These are phyloP conservation scores for Halcyon leucocephala DNA, from an alignment of 2,797 vertebrate species.

Conservation along the genomic window DNA sequence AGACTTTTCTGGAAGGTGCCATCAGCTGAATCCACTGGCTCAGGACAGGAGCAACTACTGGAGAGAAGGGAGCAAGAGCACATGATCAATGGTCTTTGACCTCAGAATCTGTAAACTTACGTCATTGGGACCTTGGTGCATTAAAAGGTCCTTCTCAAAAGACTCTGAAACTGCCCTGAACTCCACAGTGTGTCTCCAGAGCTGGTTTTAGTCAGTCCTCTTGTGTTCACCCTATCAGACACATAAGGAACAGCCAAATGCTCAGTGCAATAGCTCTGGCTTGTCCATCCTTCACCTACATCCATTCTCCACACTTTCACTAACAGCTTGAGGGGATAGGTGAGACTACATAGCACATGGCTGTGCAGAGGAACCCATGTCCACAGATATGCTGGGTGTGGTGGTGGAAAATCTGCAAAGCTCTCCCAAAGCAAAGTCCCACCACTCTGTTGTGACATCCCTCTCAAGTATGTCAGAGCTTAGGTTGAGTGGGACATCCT, in stretches of 20 bases:
- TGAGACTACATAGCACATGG: not conserved
- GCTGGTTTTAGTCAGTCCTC: not conserved
- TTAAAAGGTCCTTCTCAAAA: not conserved
- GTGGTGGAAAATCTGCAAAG: not conserved
- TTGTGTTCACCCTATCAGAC: not conserved
- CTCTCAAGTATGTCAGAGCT: not conserved
- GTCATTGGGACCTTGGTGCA: not conserved
- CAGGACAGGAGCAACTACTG: not conserved
- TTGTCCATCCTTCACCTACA: not conserved
- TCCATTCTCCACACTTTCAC: not conserved
- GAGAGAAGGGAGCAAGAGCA: not conserved
- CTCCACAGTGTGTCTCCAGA: not conserved
- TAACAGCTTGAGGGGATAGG: too few species aligned
- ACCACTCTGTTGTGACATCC: accelerated
- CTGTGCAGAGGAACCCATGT: not conserved
- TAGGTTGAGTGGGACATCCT: not conserved
- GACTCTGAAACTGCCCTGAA: not conserved
- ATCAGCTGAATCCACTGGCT: not conserved
- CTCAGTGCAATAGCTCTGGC: not conserved
- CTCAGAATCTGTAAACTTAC: not conserved
- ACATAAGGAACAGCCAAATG: accelerated
- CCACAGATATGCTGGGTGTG: not conserved
- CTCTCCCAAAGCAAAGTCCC: not conserved
- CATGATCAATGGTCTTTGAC: not conserved
- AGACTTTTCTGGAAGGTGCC: not conserved